Evolutionary conservation across 2,113 vertebrate genomes (phyloP), one percentile per base, ranked within the genome.

Genomic region (Barbus barbus): DNA sequence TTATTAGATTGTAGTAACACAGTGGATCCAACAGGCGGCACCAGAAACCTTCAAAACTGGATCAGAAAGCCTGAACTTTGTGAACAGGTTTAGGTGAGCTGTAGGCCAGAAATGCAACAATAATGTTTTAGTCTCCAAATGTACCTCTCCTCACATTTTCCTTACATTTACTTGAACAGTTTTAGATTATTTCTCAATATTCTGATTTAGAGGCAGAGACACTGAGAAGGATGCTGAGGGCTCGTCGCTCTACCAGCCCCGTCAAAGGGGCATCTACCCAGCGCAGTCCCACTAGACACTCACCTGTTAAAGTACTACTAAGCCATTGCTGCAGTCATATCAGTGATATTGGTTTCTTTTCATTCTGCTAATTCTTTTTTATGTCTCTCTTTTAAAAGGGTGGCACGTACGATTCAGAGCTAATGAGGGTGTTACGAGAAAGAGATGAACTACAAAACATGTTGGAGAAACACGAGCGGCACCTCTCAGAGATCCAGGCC

Each of bases 401-500:
- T 86, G 73, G 88, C 63, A 88, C 89, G 69, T 94, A 91, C 87
- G 92, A 95, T 88, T 82, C 91, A 56, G 91, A 95, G 74, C 84
- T 94, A 82, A 91, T 94, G 88, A 93, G 94, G 85, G 83, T 92
- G 44, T n/a, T 92, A 53, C 92, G 89, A 90, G 94, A 96, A 86
- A 33, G 36, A 84, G 94, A 96, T 90, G 92, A 95, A 60, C 86
- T 95, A 83, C 94, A 92, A 84, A 91, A 89, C 85, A 92, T 90
- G 56, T 82, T 95, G 86, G 94, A 93, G 88, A 95, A 94, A 86
- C 91, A 93, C 48, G 89, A 97, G 82, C 86, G 86, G 46, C 90
- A 91, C 84, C 60, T 96, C 85, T 92, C 94, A 87, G 94, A 97
- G 93, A 93, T 95, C 87, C 95, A 95, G 91, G 94, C 90, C 81